Base-by-base conservation (phyloP, 2,113 vertebrate species). In the Pteruthius melanotis region DNA sequence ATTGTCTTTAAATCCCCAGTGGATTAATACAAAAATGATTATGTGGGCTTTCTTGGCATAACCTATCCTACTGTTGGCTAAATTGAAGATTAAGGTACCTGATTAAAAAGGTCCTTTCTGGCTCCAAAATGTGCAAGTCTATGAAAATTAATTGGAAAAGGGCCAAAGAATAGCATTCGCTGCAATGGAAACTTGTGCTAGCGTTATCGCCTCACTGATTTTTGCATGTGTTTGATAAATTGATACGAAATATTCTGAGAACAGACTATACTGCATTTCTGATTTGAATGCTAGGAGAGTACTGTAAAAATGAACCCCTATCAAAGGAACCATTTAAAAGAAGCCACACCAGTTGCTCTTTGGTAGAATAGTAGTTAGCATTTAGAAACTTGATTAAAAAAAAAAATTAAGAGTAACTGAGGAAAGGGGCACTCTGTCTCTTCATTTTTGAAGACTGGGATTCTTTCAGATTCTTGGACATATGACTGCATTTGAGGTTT, bases 11-110 rank as follows among this genome's bases (percentile, higher is more conserved):
- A 93, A 93, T 89, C 42, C 60, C 35, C 42, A 70, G 33, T 28
- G 59, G 71, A 83, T 96, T 93, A 87, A 81, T 90, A 81, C 77
- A 80, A 24, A 83, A 69, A 92, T 61, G 24, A 80, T 94, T 85
- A 24, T 64, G 35, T 85, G 66, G 30, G 15, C 11, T 56, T 94
- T 88, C 68, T 90, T 95, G 71, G 13, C 60, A 35, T 63, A 77
- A 45, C 64, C 54, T 50, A 6, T 57, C 10, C 15, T 70, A 42
- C 30, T 59, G 56, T 23, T 70, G 19, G 30, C 63, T 88, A 57
- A 90, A 85, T 9, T 54, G 57, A 52, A 76, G 39, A 80, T 94
- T 61, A 81, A 61, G 52, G 24, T 61, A 74, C 8, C 21, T 93
- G 42, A 63, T 81, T 78, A 44, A 35, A 93, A 83, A 63, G 35